These are phyloP conservation scores for Alviniconcha strummeri DNA, from an alignment of 2,888 invertebrate species.

Conservation along the genomic window DNA sequence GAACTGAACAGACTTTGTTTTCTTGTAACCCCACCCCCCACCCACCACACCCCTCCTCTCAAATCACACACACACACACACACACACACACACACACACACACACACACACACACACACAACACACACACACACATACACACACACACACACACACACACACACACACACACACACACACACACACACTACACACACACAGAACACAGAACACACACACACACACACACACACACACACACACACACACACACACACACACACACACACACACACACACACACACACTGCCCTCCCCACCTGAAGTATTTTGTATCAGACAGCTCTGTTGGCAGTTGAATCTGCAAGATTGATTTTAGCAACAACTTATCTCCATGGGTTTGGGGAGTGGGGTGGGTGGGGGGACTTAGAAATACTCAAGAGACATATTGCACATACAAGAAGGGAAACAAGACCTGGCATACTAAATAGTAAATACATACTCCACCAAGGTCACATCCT, in stretches of 20 bases:
- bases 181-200: conserved; percentile 4
- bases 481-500: too few relatives aligned
- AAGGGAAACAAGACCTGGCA: too few relatives aligned
- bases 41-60: background rate
- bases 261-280: conserved; percentile 8
- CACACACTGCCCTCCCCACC: background rate
- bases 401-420: too few relatives aligned
- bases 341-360: too few relatives aligned
- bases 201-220: background rate
- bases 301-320: too few relatives aligned
- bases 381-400: too few relatives aligned
- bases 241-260: conserved; percentile 8
- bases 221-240: conserved; percentile 5
- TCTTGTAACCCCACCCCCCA: background rate
- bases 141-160: conserved; percentile 1
- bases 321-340: too few relatives aligned
- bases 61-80: background rate
- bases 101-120: background rate
- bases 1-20: background rate
- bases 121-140: background rate
- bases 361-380: too few relatives aligned
- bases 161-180: conserved; percentile 8
- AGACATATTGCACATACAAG: too few relatives aligned
- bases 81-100: background rate
- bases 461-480: too few relatives aligned